Base-by-base conservation (phyloP, 2,797 vertebrate genomes). In the Xiphophorus birchmanni region DNA sequence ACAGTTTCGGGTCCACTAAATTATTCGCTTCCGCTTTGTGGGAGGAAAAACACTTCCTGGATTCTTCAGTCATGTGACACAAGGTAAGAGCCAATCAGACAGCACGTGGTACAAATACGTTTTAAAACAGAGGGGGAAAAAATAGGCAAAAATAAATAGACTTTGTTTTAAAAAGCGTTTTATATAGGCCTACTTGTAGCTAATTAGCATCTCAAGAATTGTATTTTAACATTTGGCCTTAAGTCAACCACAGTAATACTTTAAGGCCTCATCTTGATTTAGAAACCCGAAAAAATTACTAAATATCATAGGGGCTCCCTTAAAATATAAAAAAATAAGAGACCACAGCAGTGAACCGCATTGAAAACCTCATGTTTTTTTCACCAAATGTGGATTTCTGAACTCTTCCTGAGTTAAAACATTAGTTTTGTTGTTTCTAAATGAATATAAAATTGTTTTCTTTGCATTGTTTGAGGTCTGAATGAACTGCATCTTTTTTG, bases 21-120 rank as follows among this genome's bases (percentile, higher is more conserved):
- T 76, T 71, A 79, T 81, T 79, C 91, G 96, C 96, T 98, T 97
- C 97, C 97, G 97, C 95, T 95, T 97, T 97, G 93, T 89, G 92
- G 92, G 75, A 88, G 74, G 74, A 65, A 88, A 89, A 93, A 90
- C 82, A 95, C 95, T 97, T 97, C 96, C 97, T 96, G 95, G 94
- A 92, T 93, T 87, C 88, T 69, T 87, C 85, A 73, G 74, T 93
- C 96, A 96, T 81, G 95, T 94, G 91, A 92, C 52, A 2, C 6
- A 45, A 5, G 2, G 74, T 80, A 76, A 80, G 65, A 82, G 2
- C 85, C 23, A 40, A 63, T 87, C 78, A 89, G 45, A 84, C 60
- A 12, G 10, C 58, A 13, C 23, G 67, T 3, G 11, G 40, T 13
- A n/a, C 12, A 44, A 2, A 13, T 15, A 15, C n/a, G 12, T 60